A percentile compares a stretch with the other conserved stretches of the same genome.
Conservation (phyloP, 23 tunicate genomes). For the Botrylloides violaceus region DNA sequence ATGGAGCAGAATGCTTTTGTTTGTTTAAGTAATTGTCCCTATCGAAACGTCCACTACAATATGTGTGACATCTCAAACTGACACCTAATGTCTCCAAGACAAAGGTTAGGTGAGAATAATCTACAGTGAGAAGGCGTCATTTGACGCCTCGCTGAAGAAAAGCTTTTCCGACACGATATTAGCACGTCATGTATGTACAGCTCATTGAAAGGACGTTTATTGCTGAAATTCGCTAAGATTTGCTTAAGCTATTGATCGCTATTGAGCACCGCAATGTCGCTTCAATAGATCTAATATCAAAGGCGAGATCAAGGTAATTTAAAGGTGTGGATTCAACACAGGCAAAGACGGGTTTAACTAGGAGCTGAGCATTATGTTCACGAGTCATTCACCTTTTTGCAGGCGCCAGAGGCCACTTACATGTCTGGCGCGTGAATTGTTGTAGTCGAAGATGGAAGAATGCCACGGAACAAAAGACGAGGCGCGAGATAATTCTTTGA, state of each 20-base stretch:
- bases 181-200: background rate
- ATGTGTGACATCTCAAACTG: background rate
- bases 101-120: slow-evolving; percentile 25
- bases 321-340: background rate
- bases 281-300: background rate
- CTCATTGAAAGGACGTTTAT: no score
- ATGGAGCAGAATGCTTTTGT: background rate
- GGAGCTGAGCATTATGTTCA: slow-evolving; percentile 18
- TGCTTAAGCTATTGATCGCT: background rate
- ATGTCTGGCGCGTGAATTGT: slow-evolving; percentile 32
- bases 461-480: slow-evolving; percentile 22
- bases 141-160: background rate
- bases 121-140: slow-evolving; percentile 9
- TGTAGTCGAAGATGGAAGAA: slow-evolving; percentile 11
- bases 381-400: slow-evolving; percentile 30
- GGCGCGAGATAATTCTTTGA: slow-evolving; percentile 26
- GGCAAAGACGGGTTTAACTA: slow-evolving; percentile 2
- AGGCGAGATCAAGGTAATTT: background rate
- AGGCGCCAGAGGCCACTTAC: slow-evolving; percentile 37
- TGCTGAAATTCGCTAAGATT: no score
- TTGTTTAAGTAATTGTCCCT: slow-evolving; percentile 3
- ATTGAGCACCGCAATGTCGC: background rate
- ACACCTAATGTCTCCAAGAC: background rate
- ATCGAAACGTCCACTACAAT: background rate
- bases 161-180: slow-evolving; percentile 9